Evolutionary conservation across 1,140 invertebrate species (phyloP).

Genomic region (Cydia pomonella): DNA sequence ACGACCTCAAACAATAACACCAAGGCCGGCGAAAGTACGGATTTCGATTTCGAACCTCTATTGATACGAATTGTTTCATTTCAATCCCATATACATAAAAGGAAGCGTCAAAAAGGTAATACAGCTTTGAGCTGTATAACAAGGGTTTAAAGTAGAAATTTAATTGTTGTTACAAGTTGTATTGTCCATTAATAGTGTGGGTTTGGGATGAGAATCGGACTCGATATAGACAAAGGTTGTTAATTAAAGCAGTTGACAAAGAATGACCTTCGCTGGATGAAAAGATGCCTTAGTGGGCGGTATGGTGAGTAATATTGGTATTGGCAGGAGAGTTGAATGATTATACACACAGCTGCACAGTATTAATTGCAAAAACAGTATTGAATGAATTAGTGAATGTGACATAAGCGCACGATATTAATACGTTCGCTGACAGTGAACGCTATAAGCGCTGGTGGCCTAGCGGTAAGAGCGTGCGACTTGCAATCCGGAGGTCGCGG

Average conservation of each 20-base stretch:
- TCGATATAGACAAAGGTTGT: slow-evolving; percentile 1
- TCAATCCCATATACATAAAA: background rate
- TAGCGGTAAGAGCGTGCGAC: too few relatives aligned
- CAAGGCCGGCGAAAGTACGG: slow-evolving; percentile 28
- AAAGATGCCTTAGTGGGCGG: slow-evolving; percentile 4
- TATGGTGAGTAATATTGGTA: background rate
- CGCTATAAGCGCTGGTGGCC: too few relatives aligned
- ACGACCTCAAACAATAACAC: slow-evolving; percentile 23
- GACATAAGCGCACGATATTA: too few relatives aligned
- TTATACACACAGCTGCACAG: too few relatives aligned
- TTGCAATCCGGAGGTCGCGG: too few relatives aligned
- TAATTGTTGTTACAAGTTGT: background rate
- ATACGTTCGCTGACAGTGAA: too few relatives aligned
- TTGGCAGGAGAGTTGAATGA: too few relatives aligned
- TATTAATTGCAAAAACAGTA: too few relatives aligned
- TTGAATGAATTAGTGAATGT: too few relatives aligned
- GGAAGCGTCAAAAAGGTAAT: background rate
- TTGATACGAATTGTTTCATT: slow-evolving; percentile 30
- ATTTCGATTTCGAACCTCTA: slow-evolving; percentile 26
- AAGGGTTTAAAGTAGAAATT: background rate
- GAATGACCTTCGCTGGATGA: background rate
- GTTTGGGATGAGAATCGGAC: background rate
- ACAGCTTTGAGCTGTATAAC: background rate
- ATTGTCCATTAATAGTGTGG: background rate
- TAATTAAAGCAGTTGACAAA: slow-evolving; percentile 7